Percentiles rank a stretch among this genome's conserved stretches.
These are phyloP conservation scores for Clistopyga incitator DNA, from an alignment of 2,888 invertebrate species.

Conservation along the genomic window DNA sequence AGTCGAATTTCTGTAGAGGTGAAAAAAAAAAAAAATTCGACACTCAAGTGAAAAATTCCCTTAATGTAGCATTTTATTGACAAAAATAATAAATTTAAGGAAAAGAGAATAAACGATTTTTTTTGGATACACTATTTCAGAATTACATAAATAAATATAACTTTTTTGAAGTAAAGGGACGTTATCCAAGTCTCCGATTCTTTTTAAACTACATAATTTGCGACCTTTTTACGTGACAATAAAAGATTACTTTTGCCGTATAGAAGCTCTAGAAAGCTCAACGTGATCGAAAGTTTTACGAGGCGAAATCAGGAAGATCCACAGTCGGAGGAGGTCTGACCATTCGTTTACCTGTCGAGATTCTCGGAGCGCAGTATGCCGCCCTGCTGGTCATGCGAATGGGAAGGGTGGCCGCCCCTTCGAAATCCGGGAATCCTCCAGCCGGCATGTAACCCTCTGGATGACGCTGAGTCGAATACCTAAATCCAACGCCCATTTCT, in stretches of 20 bases:
- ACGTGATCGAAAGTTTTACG: constrained; percentile 44
- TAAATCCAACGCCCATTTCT: constrained; percentile 18
- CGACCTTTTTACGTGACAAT: not conserved
- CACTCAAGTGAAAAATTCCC: not conserved
- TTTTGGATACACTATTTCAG: too few relatives aligned
- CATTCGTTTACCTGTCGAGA: constrained; percentile 32
- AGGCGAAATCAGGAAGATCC: constrained; percentile 29
- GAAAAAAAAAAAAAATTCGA: constrained; percentile 13
- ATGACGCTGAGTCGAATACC: constrained; percentile 24
- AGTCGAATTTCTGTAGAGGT: not conserved
- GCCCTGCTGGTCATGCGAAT: constrained; percentile 9
- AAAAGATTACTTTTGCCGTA: not conserved
- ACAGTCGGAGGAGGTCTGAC: constrained; percentile 16
- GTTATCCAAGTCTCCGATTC: too few relatives aligned
- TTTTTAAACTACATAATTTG: not conserved
- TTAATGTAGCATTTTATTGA: not conserved
- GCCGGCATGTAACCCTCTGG: constrained; percentile 6
- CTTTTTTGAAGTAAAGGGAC: too few relatives aligned
- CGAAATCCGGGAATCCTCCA: constrained; percentile 4
- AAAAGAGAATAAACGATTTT: not conserved
- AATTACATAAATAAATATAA: too few relatives aligned
- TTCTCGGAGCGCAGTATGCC: constrained; percentile 1
- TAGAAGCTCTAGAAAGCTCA: constrained; percentile 8
- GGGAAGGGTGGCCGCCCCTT: constrained; percentile 18
- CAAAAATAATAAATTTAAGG: not conserved